These are phyloP conservation scores for Atrina japonica DNA, from an alignment of 2,888 invertebrate species.

Conservation along the genomic window DNA sequence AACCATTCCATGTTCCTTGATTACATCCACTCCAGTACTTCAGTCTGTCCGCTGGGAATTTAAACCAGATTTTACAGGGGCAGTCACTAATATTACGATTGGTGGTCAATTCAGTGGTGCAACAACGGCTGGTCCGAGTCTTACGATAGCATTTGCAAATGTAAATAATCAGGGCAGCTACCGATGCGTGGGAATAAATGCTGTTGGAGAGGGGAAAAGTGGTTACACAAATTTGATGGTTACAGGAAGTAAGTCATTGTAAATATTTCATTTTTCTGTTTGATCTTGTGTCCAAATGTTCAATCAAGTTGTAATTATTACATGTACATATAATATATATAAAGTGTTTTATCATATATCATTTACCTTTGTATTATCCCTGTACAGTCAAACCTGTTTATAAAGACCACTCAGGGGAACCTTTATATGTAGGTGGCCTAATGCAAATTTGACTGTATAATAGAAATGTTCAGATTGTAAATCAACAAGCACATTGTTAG, in stretches of 20 bases:
- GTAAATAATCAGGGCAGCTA: constrained; percentile 29
- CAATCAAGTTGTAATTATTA: too few relatives aligned
- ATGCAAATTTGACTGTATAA: too few relatives aligned
- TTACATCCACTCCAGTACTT: constrained; percentile 10
- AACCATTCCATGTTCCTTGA: constrained; percentile 27
- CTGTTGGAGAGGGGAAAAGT: constrained; percentile 31
- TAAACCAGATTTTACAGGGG: too few relatives aligned
- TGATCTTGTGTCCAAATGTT: background rate
- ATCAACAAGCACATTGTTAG: too few relatives aligned
- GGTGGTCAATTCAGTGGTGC: constrained; percentile 24
- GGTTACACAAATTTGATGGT: constrained; percentile 3
- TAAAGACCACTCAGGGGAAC: constrained; percentile 2
- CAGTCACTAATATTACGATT: background rate
- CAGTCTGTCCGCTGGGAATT: too few relatives aligned
- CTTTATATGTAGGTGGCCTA: too few relatives aligned
- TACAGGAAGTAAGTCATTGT: constrained; percentile 17
- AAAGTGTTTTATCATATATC: too few relatives aligned
- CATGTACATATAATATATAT: too few relatives aligned
- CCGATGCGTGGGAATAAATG: constrained; percentile 28
- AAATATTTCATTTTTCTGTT: background rate
- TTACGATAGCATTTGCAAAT: constrained; percentile 21
- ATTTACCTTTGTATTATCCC: too few relatives aligned
- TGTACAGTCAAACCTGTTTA: too few relatives aligned
- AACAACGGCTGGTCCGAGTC: constrained; percentile 17
- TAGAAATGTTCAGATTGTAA: too few relatives aligned